Evolutionary conservation across 2,113 vertebrate species (phyloP).

Genomic region (Naja naja): DNA sequence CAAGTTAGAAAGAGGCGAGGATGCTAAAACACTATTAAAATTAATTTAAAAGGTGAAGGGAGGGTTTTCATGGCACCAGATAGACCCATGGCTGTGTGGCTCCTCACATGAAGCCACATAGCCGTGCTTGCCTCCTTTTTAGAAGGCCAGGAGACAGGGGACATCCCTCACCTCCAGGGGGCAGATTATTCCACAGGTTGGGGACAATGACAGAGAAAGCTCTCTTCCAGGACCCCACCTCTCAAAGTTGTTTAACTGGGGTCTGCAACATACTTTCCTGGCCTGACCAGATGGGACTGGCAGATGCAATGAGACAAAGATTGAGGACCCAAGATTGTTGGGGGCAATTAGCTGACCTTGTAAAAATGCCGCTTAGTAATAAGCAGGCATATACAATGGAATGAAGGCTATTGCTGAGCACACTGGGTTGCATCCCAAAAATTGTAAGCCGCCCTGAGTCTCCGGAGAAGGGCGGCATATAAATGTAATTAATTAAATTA

Average conservation of each 20-base stretch:
- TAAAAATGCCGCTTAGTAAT: too few species aligned
- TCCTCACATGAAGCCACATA: background rate
- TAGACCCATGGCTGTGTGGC: background rate
- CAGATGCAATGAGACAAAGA: background rate
- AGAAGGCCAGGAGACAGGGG: background rate
- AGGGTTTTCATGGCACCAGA: background rate
- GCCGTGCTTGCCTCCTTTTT: background rate
- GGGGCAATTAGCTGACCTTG: too few species aligned
- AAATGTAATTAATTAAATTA: too few species aligned
- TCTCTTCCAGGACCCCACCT: background rate
- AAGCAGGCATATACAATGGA: too few species aligned
- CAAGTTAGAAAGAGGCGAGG: background rate
- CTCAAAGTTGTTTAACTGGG: background rate
- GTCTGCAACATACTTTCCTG: background rate
- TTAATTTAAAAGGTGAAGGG: background rate
- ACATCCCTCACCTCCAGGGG: background rate
- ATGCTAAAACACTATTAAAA: background rate
- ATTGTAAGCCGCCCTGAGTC: too few species aligned
- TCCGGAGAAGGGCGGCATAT: too few species aligned
- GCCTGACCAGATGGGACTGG: background rate
- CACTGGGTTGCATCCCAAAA: too few species aligned
- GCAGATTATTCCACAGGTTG: background rate
- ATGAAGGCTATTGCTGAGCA: too few species aligned
- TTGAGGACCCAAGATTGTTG: too few species aligned
- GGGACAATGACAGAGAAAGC: background rate